Percentiles rank a stretch among this genome's conserved stretches.
Evolutionary conservation across 2,888 invertebrate species (phyloP).

Genomic region (Teleiodes luculella): DNA sequence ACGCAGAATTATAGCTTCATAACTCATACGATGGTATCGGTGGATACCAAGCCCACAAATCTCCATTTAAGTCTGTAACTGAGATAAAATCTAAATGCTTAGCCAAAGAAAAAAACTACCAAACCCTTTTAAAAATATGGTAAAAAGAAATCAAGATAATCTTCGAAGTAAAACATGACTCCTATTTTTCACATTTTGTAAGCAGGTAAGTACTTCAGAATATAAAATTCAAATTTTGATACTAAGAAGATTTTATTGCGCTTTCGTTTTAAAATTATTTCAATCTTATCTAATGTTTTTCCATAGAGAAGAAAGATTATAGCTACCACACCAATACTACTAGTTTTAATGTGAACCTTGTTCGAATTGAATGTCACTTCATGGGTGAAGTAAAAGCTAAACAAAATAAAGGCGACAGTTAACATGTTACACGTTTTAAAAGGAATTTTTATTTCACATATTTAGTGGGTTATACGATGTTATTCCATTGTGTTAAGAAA

Average conservation of each 20-base stretch:
- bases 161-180: not conserved
- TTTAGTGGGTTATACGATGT: not conserved
- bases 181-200: slow-evolving; percentile 11
- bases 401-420: slow-evolving; percentile 26
- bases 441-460: slow-evolving; percentile 7
- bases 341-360: slow-evolving; percentile 14
- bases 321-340: slow-evolving; percentile 19
- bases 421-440: slow-evolving; percentile 19
- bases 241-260: slow-evolving; percentile 6
- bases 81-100: slow-evolving; percentile 35
- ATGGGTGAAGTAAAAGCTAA: slow-evolving; percentile 28
- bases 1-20: slow-evolving; percentile 31
- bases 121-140: slow-evolving; percentile 30
- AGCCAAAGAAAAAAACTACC: slow-evolving; percentile 29
- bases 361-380: slow-evolving; percentile 19
- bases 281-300: slow-evolving; percentile 33
- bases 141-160: slow-evolving; percentile 20
- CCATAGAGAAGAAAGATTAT: too few species aligned
- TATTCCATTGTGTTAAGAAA: not conserved
- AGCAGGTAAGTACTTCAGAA: slow-evolving; percentile 6
- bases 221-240: slow-evolving; percentile 6
- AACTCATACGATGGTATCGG: slow-evolving; percentile 37
- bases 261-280: slow-evolving; percentile 28
- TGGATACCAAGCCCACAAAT: slow-evolving; percentile 38
- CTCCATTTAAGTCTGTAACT: slow-evolving; percentile 40